Evolutionary conservation across 2,888 invertebrate species (phyloP), one percentile per base, ranked within the genome.

Genomic region (Thalpophila matura): DNA sequence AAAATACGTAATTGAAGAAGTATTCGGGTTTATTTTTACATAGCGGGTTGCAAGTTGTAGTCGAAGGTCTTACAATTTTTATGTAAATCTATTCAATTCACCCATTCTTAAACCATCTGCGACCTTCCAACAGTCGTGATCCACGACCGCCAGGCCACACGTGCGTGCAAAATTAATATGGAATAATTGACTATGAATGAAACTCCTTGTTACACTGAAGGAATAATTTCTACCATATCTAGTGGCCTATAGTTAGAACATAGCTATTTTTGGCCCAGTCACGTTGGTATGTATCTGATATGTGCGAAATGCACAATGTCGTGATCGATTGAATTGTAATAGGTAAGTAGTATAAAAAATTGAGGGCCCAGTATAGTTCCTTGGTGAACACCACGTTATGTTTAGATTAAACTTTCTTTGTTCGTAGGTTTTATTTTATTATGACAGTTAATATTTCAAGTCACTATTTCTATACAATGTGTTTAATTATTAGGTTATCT

Each of bases 161-260:
- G 80, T 83, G 82, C 79, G 77, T 79, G 71, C 71, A 80, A 80
- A 79, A 83, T 77, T 80, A 74, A 76, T 81, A 81, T 75, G 51
- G 69, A 68, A 79, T 77, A 68, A 79, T 77, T 75, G 59, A 59
- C 64, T 81, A 81, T 86, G 85, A 87, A 85, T 85, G 82, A 74
- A 82, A 73, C 47, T 78, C 74, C 69, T 84, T 85, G 80, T 80
- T 79, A 57, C 63, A 66, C 54, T 66, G 51, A 53, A 31, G 75
- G 73, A 82, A 74, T 74, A 79, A 79, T 74, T 68, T 74, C 71
- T 61, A 74, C 63, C 60, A 74, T 63, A 69, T 61, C 77, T 67
- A 68, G 53, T 42, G 45, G 54, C 26, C 26, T 67, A 40, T 65
- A 64, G 26, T 62, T 60, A 38, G 35, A 65, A 35, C 51, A 49